Evolutionary conservation across 2,113 vertebrate genomes (phyloP).

Genomic region (Ceyx melanurus): DNA sequence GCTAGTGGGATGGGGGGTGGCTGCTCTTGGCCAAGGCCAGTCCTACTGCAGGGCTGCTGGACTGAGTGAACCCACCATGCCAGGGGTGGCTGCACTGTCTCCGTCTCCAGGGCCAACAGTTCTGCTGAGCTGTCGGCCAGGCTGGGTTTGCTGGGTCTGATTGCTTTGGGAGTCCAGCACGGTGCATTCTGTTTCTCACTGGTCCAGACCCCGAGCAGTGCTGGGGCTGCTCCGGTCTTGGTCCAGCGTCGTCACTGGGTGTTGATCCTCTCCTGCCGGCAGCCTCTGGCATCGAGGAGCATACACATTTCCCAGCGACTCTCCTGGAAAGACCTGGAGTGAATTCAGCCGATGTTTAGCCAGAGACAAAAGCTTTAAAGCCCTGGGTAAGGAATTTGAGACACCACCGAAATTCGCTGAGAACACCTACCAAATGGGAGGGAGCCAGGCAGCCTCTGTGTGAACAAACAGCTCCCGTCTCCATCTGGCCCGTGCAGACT

Average conservation of each 20-base stretch:
- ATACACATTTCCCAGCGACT: background rate
- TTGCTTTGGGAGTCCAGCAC: background rate
- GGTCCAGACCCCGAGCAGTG: background rate
- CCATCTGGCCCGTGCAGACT: conserved; percentile 36
- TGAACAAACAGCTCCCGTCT: background rate
- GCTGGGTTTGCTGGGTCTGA: background rate
- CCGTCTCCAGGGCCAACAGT: background rate
- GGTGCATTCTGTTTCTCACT: background rate
- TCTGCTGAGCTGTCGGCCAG: background rate
- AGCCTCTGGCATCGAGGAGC: background rate
- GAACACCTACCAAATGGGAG: background rate
- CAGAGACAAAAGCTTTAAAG: background rate
- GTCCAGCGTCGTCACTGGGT: fast-evolving
- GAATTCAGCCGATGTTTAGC: background rate
- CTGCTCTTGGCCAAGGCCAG: fast-evolving
- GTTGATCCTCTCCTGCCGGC: background rate
- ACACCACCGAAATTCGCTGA: background rate
- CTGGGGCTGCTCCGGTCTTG: fast-evolving
- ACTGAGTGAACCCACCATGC: background rate
- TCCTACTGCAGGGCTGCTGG: background rate
- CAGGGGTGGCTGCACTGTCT: fast-evolving
- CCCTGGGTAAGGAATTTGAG: background rate
- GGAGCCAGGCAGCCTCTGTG: background rate
- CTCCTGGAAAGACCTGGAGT: background rate
- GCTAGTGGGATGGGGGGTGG: background rate